Evolutionary conservation across 35 echinoderm and acorn worm genomes (phyloP).

Genomic region (Heliocidaris tuberculata): DNA sequence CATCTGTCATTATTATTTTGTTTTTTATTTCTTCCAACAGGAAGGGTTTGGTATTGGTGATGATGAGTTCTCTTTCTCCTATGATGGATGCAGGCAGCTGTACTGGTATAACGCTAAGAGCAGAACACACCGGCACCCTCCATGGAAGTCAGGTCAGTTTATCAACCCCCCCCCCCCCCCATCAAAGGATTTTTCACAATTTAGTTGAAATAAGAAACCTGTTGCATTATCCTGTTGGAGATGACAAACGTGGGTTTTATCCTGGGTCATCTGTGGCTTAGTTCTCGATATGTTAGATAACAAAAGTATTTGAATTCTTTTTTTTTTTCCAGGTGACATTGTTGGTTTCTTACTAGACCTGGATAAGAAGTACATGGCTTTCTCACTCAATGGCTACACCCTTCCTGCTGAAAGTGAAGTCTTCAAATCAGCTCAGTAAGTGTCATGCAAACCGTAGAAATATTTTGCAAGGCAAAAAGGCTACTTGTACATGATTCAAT

Average conservation of each 20-base stretch:
- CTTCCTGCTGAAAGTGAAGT: conserved; percentile 85
- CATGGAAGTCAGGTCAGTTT: conserved; percentile 85
- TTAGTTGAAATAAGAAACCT: no score
- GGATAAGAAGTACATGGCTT: conserved; percentile 80
- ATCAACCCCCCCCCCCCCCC: no score
- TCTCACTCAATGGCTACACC: conserved; percentile 84
- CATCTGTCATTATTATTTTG: no score
- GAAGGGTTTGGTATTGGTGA: conserved; percentile 95
- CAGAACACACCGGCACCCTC: conserved; percentile 80
- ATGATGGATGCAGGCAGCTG: conserved; percentile 95
- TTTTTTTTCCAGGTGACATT: conserved; percentile 70
- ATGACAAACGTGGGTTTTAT: no score
- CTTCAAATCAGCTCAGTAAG: conserved; percentile 85
- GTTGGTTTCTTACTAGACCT: conserved; percentile 92
- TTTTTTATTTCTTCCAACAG: conserved; percentile 45
- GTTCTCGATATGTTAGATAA: no score
- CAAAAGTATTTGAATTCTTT: background rate
- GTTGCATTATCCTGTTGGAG: no score
- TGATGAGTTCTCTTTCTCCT: conserved; percentile 93
- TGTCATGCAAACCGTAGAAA: conserved; percentile 19
- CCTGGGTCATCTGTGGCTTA: no score
- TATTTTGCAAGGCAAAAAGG: background rate
- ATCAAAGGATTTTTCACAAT: no score
- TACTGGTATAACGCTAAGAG: conserved; percentile 95
- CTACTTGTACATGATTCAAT: no score